phyloP scores from a whole-genome alignment of 2,888 invertebrate genomes.

The Trachelus iudaicus region DNA sequence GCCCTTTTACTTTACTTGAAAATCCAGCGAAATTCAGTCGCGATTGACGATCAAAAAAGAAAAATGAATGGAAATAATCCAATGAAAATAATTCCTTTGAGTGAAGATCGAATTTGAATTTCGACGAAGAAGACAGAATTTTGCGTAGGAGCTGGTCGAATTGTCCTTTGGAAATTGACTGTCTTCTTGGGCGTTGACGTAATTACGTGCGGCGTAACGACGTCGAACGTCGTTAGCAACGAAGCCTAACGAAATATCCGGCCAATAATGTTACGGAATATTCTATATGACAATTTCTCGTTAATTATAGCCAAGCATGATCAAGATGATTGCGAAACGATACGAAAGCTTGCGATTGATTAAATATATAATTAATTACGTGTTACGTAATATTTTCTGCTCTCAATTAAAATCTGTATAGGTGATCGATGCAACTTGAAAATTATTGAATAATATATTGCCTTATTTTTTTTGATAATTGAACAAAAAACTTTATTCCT shows the following conservation, averaged over 20 bases:
- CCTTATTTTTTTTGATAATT: background rate
- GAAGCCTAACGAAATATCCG: background rate
- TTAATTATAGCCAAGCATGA: background rate
- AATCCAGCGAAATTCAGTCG: too few relatives aligned
- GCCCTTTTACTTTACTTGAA: background rate
- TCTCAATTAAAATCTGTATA: background rate
- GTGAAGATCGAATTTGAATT: background rate
- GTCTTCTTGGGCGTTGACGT: background rate
- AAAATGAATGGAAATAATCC: background rate
- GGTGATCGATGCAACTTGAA: rapidly evolving
- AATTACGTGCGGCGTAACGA: background rate
- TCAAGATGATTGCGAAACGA: background rate
- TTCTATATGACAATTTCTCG: background rate
- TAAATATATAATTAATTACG: background rate
- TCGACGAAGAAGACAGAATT: background rate
- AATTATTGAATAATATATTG: too few relatives aligned
- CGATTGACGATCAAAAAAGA: background rate
- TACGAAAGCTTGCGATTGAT: background rate
- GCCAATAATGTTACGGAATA: background rate
- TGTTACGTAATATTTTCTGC: background rate
- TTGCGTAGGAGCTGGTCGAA: background rate
- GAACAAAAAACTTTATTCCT: background rate
- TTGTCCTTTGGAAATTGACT: background rate
- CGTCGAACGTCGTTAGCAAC: background rate
- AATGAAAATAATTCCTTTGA: background rate